Percentiles rank a stretch among this genome's conserved stretches.
These are phyloP conservation scores for Mnemiopsis leidyi DNA, from an alignment of 37 sponge, comb jelly and placozoan species.

Conservation along the genomic window DNA sequence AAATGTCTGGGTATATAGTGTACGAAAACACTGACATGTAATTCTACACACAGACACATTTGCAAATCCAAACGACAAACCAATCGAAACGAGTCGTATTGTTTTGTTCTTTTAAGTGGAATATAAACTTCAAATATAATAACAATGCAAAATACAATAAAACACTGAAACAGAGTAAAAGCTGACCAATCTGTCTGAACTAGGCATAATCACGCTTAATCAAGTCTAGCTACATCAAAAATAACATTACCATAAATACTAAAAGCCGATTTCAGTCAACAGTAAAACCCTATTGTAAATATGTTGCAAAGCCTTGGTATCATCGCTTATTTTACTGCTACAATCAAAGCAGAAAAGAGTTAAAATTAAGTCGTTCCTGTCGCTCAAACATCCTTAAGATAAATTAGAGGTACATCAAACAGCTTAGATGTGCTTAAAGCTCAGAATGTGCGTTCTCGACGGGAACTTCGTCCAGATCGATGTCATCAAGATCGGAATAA, in stretches of 20 bases:
- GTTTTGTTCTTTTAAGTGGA: neutral
- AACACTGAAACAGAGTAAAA: neutral
- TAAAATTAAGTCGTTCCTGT: too few species aligned
- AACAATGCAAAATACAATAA: neutral
- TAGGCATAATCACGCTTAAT: neutral
- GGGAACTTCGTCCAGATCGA: slow-evolving; percentile 74
- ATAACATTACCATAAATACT: neutral
- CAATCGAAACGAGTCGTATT: neutral
- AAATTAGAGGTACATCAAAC: neutral
- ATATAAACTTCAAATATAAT: neutral
- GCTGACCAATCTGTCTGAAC: neutral
- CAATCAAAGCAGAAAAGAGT: too few species aligned
- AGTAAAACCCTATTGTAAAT: too few species aligned
- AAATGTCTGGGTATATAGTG: too few species aligned
- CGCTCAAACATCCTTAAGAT: neutral
- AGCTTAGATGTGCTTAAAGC: neutral
- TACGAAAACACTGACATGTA: too few species aligned
- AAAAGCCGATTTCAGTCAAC: too few species aligned
- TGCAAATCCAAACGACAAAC: too few species aligned
- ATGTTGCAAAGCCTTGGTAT: too few species aligned
- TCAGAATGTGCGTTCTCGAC: neutral
- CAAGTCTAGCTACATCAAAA: neutral
- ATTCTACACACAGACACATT: too few species aligned
- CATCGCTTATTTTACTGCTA: too few species aligned
- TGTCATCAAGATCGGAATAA: slow-evolving; percentile 82